Evolutionary conservation across 2,113 vertebrate genomes (phyloP).

Genomic region (Aythya baeri): DNA sequence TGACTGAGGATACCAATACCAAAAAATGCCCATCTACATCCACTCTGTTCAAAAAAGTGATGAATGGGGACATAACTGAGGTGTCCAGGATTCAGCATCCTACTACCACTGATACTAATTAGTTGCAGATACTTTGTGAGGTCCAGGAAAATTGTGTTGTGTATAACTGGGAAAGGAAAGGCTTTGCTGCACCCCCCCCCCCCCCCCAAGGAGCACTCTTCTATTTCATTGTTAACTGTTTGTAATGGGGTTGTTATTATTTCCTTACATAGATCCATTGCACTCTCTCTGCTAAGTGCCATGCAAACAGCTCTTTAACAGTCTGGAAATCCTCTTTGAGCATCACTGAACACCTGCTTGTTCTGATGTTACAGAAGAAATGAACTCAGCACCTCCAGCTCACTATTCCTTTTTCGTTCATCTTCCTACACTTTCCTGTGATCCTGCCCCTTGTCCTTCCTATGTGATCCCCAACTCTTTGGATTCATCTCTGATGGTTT

Average conservation of each 20-base stretch:
- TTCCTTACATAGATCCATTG: background rate
- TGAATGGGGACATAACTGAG: background rate
- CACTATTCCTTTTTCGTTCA: background rate
- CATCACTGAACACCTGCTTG: background rate
- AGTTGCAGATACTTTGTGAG: background rate
- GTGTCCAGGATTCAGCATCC: background rate
- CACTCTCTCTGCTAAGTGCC: background rate
- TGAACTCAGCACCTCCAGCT: background rate
- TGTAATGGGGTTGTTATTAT: background rate
- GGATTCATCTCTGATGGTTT: background rate
- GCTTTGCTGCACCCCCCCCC: background rate
- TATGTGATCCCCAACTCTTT: rapidly evolving
- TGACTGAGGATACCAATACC: background rate
- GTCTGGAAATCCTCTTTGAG: background rate
- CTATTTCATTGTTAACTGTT: background rate
- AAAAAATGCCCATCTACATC: background rate
- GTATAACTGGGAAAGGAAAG: background rate
- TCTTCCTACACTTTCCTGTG: background rate
- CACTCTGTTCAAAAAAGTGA: background rate
- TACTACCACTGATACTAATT: background rate
- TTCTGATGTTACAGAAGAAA: background rate
- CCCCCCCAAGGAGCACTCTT: background rate
- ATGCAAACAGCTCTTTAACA: background rate
- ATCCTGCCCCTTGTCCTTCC: background rate
- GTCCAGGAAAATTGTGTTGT: background rate